Conservation (phyloP, 2,888 invertebrate genomes). For the Luperina nickerlii region DNA sequence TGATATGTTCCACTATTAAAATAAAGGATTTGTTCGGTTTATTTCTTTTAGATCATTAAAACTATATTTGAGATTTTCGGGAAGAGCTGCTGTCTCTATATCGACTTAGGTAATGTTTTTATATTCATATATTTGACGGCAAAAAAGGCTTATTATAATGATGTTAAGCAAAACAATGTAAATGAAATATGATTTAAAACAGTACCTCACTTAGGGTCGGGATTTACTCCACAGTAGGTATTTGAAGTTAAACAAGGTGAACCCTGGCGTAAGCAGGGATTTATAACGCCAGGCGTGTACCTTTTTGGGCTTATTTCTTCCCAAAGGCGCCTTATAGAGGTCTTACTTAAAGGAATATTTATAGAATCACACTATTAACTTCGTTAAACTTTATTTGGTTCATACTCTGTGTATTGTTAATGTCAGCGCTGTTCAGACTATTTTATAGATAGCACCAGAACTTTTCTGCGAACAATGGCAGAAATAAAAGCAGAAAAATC, state of each 20-base stretch:
- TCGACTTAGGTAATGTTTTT: not conserved
- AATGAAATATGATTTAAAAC: not conserved
- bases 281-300: conserved; percentile 8
- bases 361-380: not conserved
- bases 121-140: not conserved
- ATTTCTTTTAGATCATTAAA: not conserved
- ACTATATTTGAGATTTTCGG: not conserved
- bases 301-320: not conserved
- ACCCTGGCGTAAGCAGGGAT: not conserved
- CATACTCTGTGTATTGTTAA: not conserved
- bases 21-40: not conserved
- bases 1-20: not conserved
- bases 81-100: not conserved
- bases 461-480: not conserved
- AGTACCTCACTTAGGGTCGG: not conserved
- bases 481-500: not conserved
- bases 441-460: not conserved
- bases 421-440: not conserved
- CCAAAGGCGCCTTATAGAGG: not conserved
- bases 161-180: not conserved
- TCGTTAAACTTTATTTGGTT: not conserved
- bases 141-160: not conserved
- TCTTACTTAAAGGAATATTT: not conserved
- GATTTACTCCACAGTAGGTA: conserved; percentile 8
- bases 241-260: conserved; percentile 6